These are phyloP conservation scores for Echinarachnius parma DNA, from an alignment of 53 echinoderm and acorn worm genomes.

Conservation along the genomic window DNA sequence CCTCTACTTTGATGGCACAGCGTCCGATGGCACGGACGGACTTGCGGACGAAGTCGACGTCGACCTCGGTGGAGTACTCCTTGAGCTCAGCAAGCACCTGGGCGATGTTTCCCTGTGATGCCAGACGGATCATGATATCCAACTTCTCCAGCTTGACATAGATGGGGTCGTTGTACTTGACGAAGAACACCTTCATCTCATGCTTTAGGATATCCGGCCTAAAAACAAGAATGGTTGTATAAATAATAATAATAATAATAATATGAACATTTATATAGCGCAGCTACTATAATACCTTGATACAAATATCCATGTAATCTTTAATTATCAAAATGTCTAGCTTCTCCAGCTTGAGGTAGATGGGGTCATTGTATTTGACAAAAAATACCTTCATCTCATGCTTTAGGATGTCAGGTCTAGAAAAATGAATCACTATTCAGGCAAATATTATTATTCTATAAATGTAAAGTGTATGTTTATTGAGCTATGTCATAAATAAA, in stretches of 20 bases:
- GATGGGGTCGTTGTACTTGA: slow-evolving; percentile 99
- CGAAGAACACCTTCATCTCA: slow-evolving; percentile 99
- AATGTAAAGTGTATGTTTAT: too few relatives aligned
- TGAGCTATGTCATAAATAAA: too few relatives aligned
- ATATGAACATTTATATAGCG: too few relatives aligned
- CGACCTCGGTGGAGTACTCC: slow-evolving; percentile 98
- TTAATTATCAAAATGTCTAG: slow-evolving; percentile 99
- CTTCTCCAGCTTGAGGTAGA: slow-evolving; percentile 97
- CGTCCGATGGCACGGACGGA: slow-evolving; percentile 96
- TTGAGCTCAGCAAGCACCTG: slow-evolving; percentile 98
- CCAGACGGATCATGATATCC: slow-evolving; percentile 99
- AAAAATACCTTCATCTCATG: slow-evolving; percentile 99
- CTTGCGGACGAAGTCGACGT: slow-evolving; percentile 99
- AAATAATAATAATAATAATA: too few relatives aligned
- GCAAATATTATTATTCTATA: too few relatives aligned
- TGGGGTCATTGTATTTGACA: slow-evolving; percentile 99
- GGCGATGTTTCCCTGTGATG: slow-evolving; percentile 91
- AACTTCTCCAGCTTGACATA: slow-evolving; percentile 98
- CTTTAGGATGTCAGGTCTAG: slow-evolving; percentile 92
- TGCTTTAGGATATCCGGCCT: slow-evolving; percentile 96
- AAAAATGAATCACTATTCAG: background rate
- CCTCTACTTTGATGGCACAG: slow-evolving; percentile 99
- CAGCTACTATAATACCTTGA: too few relatives aligned
- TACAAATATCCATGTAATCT: too few relatives aligned
- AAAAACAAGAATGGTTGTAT: background rate